These are phyloP conservation scores for Cryptotis parvus DNA, from an alignment of 2,113 vertebrate genomes.

Conservation along the genomic window DNA sequence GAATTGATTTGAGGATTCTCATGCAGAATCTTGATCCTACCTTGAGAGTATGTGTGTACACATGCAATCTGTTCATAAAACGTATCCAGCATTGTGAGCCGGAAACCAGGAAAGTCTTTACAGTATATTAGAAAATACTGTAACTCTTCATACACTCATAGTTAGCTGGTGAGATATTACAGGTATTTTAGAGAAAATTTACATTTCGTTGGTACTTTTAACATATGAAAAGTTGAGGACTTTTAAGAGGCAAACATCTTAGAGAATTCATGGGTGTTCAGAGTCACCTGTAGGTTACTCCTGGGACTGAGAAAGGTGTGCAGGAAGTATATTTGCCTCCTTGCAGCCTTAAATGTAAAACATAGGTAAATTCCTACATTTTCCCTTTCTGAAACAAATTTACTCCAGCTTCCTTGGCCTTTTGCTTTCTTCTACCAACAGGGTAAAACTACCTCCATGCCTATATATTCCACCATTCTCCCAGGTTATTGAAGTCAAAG, in stretches of 20 bases:
- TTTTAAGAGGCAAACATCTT: conserved; percentile 44
- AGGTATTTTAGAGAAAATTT: conserved; percentile 34
- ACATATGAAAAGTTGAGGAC: not conserved
- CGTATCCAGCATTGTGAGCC: not conserved
- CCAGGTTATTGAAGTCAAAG: not conserved
- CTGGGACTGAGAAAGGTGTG: not conserved
- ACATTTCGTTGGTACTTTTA: conserved; percentile 43
- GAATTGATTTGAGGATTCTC: conserved; percentile 33
- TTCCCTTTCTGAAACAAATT: not conserved
- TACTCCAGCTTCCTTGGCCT: not conserved
- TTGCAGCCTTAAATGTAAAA: conserved; percentile 1
- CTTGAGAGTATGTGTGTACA: not conserved
- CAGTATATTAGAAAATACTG: not conserved
- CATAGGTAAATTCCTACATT: not conserved
- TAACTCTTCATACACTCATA: not conserved
- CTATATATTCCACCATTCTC: not conserved
- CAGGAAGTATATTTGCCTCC: not conserved
- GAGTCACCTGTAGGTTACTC: not conserved
- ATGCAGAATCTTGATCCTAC: conserved; percentile 24
- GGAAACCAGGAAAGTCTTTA: not conserved
- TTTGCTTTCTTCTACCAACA: not conserved
- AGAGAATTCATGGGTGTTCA: not conserved
- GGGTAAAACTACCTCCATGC: not conserved
- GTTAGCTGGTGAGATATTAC: not conserved
- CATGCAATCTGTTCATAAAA: not conserved